Percentiles rank a stretch among this genome's conserved stretches.
Evolutionary conservation across 1,140 invertebrate genomes (phyloP).

Genomic region (Macrotrachela quadricornifera): DNA sequence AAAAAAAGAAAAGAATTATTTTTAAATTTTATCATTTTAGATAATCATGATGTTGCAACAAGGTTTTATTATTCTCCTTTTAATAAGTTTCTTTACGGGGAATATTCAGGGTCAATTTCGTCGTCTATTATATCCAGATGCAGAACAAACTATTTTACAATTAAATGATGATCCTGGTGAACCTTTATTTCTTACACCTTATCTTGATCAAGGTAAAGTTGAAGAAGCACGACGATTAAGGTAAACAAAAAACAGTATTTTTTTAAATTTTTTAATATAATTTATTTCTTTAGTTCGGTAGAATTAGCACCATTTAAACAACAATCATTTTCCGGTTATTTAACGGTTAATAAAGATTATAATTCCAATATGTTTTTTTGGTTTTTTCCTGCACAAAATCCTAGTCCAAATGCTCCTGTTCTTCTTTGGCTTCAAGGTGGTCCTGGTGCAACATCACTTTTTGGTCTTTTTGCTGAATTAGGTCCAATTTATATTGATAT

Average conservation of each 20-base stretch:
- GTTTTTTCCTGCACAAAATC: slow-evolving; percentile 50
- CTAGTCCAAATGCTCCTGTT: slow-evolving; percentile 37
- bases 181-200: slow-evolving; percentile 43
- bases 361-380: slow-evolving; percentile 68
- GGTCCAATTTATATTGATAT: slow-evolving; percentile 46
- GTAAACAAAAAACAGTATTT: neutral
- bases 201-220: slow-evolving; percentile 39
- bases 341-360: slow-evolving; percentile 50
- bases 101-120: too few relatives aligned
- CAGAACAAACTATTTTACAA: neutral
- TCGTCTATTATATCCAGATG: too few relatives aligned
- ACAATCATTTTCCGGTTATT: slow-evolving; percentile 39
- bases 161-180: slow-evolving; percentile 34
- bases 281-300: neutral
- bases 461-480: slow-evolving; percentile 56
- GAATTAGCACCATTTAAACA: neutral
- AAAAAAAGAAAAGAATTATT: too few relatives aligned
- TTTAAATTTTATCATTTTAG: too few relatives aligned
- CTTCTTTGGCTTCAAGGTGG: slow-evolving; percentile 64
- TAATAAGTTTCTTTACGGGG: too few relatives aligned
- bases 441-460: slow-evolving; percentile 54
- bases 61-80: too few relatives aligned
- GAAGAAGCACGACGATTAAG: slow-evolving; percentile 23
- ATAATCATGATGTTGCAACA: too few relatives aligned
- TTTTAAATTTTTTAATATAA: neutral